These are phyloP conservation scores for Pelvicachromis taeniatus DNA, from an alignment of 2,113 vertebrate genomes.

Conservation along the genomic window DNA sequence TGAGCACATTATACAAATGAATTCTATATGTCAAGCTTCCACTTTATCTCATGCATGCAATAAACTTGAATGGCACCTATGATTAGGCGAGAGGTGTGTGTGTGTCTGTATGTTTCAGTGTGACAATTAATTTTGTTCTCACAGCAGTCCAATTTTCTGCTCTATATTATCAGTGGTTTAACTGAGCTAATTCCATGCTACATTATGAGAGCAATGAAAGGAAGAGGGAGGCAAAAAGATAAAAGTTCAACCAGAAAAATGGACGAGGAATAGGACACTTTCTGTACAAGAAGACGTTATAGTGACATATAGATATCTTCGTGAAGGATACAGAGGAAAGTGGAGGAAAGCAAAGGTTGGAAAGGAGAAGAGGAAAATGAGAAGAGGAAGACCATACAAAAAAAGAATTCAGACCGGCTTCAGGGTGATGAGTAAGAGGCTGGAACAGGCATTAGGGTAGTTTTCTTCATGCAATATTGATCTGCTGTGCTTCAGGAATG, in stretches of 20 bases:
- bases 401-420: slow-evolving; percentile 7
- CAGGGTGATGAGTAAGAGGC: background rate
- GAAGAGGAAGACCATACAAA: background rate
- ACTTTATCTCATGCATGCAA: background rate
- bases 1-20: background rate
- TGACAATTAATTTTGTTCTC: slow-evolving; percentile 40
- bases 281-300: background rate
- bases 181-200: slow-evolving; percentile 39
- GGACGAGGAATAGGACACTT: background rate
- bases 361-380: background rate
- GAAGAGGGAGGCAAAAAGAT: background rate
- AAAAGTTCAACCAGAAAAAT: background rate
- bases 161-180: slow-evolving; percentile 50
- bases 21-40: background rate
- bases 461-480: slow-evolving; percentile 60
- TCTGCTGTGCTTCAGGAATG: slow-evolving; percentile 37
- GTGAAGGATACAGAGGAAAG: background rate
- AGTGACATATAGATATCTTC: background rate
- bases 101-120: background rate
- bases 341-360: background rate
- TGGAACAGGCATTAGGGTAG: slow-evolving; percentile 18
- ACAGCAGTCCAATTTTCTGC: slow-evolving; percentile 38
- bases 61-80: background rate
- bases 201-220: slow-evolving; percentile 23
- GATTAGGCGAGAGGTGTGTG: background rate